These are phyloP conservation scores for Mycetomoellerius zeteki DNA, from an alignment of 1,140 invertebrate genomes.

Conservation along the genomic window DNA sequence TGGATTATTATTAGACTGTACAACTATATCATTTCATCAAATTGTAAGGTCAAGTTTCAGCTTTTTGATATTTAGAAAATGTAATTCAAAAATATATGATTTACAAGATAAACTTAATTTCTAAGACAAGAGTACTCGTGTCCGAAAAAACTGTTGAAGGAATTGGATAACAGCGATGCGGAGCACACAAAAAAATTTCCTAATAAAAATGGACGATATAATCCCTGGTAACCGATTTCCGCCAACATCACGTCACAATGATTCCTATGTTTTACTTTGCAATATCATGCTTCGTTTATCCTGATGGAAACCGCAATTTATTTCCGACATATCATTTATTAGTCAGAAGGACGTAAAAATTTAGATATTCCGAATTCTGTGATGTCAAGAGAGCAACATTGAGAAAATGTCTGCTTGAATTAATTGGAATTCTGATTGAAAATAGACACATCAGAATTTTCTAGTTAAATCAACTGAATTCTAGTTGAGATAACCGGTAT, in stretches of 20 bases:
- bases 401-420: not conserved
- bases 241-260: not conserved
- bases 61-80: not conserved
- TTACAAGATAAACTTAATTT: conserved; percentile 24
- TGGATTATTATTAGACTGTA: not conserved
- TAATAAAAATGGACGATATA: conserved; percentile 67
- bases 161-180: not conserved
- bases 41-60: not conserved
- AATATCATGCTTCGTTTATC: conserved; percentile 28
- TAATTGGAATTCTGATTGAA: too few species aligned
- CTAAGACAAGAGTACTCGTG: not conserved
- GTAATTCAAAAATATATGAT: not conserved
- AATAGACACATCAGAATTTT: too few species aligned
- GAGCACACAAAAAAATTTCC: conserved; percentile 43
- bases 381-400: not conserved
- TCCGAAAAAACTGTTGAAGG: not conserved
- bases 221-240: conserved; percentile 64
- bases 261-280: conserved; percentile 60
- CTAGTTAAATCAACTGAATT: too few species aligned
- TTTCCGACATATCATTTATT: conserved; percentile 29
- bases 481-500: too few species aligned
- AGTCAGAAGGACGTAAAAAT: conserved; percentile 2
- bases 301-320: conserved; percentile 33
- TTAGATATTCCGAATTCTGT: not conserved
- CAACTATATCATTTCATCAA: not conserved